Evolutionary conservation across 2,888 invertebrate species (phyloP).

Genomic region (Celastrina argiolus): DNA sequence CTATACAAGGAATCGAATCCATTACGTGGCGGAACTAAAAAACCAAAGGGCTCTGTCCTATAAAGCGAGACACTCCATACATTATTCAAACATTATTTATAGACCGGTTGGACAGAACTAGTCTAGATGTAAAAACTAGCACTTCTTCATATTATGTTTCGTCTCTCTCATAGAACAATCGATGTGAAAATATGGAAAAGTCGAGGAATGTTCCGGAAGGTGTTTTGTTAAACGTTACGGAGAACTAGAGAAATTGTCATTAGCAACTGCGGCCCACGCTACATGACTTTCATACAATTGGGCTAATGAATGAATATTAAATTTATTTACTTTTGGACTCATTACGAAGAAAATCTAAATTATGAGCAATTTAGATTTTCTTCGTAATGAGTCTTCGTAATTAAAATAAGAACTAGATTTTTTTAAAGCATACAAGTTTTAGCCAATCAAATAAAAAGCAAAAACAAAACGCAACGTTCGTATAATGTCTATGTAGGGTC

Average conservation of each 20-base stretch:
- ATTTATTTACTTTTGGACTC: no score
- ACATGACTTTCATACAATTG: no score
- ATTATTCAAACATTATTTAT: constrained; percentile 51
- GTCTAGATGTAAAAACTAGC: constrained; percentile 26
- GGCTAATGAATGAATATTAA: no score
- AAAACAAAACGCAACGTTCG: no score
- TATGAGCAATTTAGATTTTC: no score
- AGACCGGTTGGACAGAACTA: constrained; percentile 37
- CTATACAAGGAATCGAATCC: background rate
- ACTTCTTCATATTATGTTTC: constrained; percentile 25
- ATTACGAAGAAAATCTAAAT: no score
- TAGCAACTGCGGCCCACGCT: no score
- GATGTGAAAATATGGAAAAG: constrained; percentile 6
- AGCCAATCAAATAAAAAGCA: no score
- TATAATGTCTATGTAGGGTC: no score
- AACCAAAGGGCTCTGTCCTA: constrained; percentile 1
- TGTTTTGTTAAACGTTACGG: background rate
- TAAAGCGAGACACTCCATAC: constrained; percentile 37
- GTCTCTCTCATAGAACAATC: constrained; percentile 25
- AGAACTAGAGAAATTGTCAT: background rate
- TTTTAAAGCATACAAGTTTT: no score
- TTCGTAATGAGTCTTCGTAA: no score
- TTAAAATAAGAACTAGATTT: no score
- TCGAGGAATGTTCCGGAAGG: background rate
- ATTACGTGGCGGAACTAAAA: constrained; percentile 7